Percentiles rank a stretch among this genome's conserved stretches.
These are phyloP conservation scores for Aegithalos caudatus DNA, from an alignment of 2,113 vertebrate genomes.

Conservation along the genomic window DNA sequence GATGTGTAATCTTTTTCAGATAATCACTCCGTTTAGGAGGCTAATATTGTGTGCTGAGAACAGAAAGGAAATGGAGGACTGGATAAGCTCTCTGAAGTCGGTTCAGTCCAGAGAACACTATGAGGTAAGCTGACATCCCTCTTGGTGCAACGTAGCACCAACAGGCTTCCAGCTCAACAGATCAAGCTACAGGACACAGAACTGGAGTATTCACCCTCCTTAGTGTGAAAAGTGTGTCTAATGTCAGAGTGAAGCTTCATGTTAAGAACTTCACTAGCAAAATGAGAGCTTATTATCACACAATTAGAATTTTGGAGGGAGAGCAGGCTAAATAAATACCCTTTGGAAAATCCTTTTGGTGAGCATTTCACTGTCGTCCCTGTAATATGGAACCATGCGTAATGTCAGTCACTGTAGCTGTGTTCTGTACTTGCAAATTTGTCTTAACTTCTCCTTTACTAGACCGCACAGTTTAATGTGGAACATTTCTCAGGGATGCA, in stretches of 20 bases:
- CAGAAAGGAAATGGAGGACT: slow-evolving; percentile 93
- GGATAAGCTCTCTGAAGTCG: slow-evolving; percentile 90
- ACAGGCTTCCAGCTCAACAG: not conserved
- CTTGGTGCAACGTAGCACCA: not conserved
- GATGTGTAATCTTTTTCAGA: slow-evolving; percentile 69
- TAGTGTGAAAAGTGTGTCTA: not conserved
- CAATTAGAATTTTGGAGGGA: not conserved
- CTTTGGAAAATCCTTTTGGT: not conserved
- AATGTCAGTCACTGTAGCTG: slow-evolving; percentile 34
- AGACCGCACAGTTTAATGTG: slow-evolving; percentile 99
- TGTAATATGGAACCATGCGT: not conserved
- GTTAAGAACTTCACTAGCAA: not conserved
- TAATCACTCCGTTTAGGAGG: slow-evolving; percentile 90
- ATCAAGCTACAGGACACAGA: slow-evolving; percentile 17
- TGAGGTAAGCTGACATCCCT: slow-evolving; percentile 81
- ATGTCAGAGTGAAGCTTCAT: not conserved
- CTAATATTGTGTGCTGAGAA: slow-evolving; percentile 90
- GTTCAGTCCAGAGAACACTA: slow-evolving; percentile 95
- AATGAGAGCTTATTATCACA: not conserved
- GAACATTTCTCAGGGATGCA: slow-evolving; percentile 99
- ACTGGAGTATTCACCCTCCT: not conserved
- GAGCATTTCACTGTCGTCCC: not conserved
- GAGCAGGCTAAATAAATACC: not conserved
- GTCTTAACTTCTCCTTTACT: slow-evolving; percentile 80
- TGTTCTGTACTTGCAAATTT: slow-evolving; percentile 75